Evolutionary conservation across 1,140 invertebrate species (phyloP), one percentile per base, ranked within the genome.

Genomic region (Mactra quadrangularis): DNA sequence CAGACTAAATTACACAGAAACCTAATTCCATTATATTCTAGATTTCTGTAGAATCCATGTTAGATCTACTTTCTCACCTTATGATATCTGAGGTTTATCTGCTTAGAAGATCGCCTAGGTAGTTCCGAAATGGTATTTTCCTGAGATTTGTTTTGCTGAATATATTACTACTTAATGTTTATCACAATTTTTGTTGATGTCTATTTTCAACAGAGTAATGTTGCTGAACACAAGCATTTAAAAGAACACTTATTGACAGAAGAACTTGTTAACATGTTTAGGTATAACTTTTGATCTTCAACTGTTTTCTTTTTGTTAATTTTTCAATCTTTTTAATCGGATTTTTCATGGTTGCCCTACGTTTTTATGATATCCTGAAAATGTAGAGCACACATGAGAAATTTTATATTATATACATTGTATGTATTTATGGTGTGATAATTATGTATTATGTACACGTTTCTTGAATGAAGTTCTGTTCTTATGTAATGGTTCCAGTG

Each of bases 191-290:
- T 1, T 59, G 25, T n/a, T 59, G 25, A 59, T 29, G 55, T 22
- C 6, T 41, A 33, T 52, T 71, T 50, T 52, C 45, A 62, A 47
- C 74, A 76, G 74, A 76, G 41, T 35, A 76, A 76, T 76, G 74
- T 76, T 19, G 59, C 74, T 31, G 74, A 76, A 29, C 62, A 76
- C 22, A 11, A 25, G 9, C 31, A 41, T 35, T 41, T 76, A 4
- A 17, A 27, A 3, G 15, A 7, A 38, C 22, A 19, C 1, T 35
- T 76, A 11, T 62, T 62, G 74, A 76, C 74, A 29, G 6, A 25
- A 33, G 74, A 76, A 19, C 29, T 76, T 13, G 74, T 76, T 9
- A 11, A 45, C 9, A 29, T 76, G 74, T 76, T 60, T 45, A 76
- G 59, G 74, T 76, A 76, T 50, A n/a, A 55, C 19, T 6, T 22